Conservation (phyloP, 2,113 vertebrate species). For the Rhea americana region DNA sequence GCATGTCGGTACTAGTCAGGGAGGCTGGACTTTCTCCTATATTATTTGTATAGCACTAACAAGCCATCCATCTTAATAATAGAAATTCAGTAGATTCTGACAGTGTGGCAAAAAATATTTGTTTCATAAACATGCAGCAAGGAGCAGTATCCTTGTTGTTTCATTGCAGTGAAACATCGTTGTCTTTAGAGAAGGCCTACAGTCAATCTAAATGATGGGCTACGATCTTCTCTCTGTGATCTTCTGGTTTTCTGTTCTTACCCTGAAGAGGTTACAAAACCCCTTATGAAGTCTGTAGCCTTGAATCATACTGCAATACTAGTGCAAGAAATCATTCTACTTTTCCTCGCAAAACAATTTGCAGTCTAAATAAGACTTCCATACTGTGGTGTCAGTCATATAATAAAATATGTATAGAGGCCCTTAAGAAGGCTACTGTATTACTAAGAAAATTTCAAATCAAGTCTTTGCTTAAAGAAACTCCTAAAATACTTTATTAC, state of each 20-base stretch:
- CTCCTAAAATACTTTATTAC: background rate
- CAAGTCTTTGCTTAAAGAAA: background rate
- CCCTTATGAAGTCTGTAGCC: background rate
- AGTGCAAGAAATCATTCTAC: background rate
- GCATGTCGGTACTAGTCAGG: background rate
- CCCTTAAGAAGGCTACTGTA: background rate
- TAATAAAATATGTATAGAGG: background rate
- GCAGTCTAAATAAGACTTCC: background rate
- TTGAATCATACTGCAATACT: background rate
- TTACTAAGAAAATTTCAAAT: background rate
- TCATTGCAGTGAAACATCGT: background rate
- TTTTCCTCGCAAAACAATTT: background rate
- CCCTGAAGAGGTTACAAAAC: background rate
- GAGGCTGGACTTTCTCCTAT: background rate
- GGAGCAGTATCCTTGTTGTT: background rate
- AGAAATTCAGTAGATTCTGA: background rate
- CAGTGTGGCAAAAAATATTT: background rate
- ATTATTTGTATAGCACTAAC: too few species aligned
- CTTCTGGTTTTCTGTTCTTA: background rate
- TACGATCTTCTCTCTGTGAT: background rate
- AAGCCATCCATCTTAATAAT: background rate
- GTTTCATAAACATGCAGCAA: background rate
- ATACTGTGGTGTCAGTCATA: background rate
- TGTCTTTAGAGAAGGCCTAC: background rate
- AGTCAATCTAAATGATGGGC: background rate